Evolutionary conservation across 2,113 vertebrate genomes (phyloP), one percentile per base, ranked within the genome.

Genomic region (Carassius auratus): DNA sequence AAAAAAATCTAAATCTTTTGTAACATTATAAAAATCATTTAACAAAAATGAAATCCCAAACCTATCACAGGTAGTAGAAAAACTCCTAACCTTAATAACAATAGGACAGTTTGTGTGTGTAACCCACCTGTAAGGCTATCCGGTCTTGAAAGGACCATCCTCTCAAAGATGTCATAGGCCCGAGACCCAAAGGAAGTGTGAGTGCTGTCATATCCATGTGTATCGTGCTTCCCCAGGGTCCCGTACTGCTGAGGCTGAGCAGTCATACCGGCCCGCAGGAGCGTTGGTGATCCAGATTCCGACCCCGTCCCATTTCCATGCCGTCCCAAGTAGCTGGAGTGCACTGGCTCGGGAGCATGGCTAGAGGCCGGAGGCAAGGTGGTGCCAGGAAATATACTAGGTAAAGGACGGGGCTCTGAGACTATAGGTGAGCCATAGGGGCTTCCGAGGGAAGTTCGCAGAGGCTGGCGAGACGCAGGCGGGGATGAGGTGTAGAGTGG

Each of bases 71-170:
- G n/a, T 23, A 17, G 15, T 23, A 73, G 21, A 73, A 73, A 19
- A 38, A 42, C 36, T 42, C 19, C 36, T 75, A 75, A 8, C n/a
- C 38, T 48, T 48, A 12, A 23, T 19, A 48, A 48, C 19, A 73
- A 45, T 5, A 73, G 23, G 30, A 69, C 14, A 38, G 10, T 79
- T 19, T 45, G 4, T 68, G 52, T 84, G 33, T 73, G 50, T 19
- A 42, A 80, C 88, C n/a, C 86, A 99, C 98, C 98, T 91, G 98
- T 97, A 80, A 99, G 96, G 94, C 98, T 99, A 76, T 99, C 98
- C 0, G 98, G 98, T 30, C 98, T 95, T 0, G 98, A 96, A 85
- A 98, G 97, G 2, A 97, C 95, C 91, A 97, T 97, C 90, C 97
- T 96, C 92, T 99, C 97, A 1, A 98, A 99, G 74, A 98, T 93